Percentiles rank a stretch among this genome's conserved stretches.
Evolutionary conservation across 2,797 vertebrate genomes (phyloP).

Genomic region (Myoxocephalus aenaeus): DNA sequence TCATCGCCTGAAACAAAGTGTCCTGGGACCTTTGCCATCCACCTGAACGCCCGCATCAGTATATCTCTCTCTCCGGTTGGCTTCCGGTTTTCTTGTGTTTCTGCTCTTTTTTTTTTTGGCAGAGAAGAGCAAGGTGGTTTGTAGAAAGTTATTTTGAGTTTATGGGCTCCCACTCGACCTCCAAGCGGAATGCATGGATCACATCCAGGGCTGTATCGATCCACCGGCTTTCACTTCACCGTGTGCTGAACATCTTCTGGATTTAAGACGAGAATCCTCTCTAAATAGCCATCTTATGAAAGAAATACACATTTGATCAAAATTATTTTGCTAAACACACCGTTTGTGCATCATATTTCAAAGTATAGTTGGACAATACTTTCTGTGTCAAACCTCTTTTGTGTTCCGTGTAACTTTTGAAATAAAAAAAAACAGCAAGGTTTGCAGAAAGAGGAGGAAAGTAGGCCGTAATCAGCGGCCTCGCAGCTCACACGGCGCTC

Average conservation of each 20-base stretch:
- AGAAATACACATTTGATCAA: conserved; percentile 12
- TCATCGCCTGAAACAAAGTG: conserved; percentile 52
- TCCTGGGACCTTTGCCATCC: conserved; percentile 62
- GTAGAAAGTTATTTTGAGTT: conserved; percentile 62
- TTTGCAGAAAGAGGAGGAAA: conserved; percentile 65
- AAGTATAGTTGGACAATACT: neutral
- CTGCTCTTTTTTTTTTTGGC: conserved; percentile 44
- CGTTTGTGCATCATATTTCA: neutral
- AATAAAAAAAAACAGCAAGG: conserved; percentile 42
- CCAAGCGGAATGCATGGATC: conserved; percentile 24
- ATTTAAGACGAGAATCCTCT: conserved; percentile 10
- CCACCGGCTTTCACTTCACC: conserved; percentile 17
- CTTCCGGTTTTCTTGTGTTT: conserved; percentile 44
- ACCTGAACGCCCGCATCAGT: conserved; percentile 69
- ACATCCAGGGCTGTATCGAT: conserved; percentile 29
- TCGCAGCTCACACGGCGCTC: conserved; percentile 55
- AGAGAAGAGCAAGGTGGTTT: conserved; percentile 55
- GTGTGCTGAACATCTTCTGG: neutral
- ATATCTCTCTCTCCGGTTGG: conserved; percentile 37
- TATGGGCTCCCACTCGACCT: conserved; percentile 31
- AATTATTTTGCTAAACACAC: neutral
- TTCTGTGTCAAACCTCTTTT: conserved; percentile 34
- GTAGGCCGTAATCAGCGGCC: conserved; percentile 65
- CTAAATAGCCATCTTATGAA: conserved; percentile 17
- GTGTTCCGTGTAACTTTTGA: conserved; percentile 37